Conservation (phyloP, 2,888 invertebrate species). For the Harpalus rufipes region DNA sequence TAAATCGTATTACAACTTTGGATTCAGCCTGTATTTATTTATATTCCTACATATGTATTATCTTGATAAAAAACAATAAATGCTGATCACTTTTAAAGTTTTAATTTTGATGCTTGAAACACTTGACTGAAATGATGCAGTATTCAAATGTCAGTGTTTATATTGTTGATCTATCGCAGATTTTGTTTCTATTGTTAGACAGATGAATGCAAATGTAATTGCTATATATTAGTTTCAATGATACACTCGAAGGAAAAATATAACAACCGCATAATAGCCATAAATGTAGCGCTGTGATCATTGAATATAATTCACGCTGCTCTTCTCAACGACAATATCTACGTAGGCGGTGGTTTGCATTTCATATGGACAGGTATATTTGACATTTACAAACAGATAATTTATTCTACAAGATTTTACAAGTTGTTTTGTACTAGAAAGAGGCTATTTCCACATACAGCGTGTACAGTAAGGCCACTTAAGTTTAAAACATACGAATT, state of each 20-base stretch:
- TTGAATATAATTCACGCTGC: conserved; percentile 37
- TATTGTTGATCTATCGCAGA: background rate
- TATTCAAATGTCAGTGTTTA: background rate
- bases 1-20: too few species aligned
- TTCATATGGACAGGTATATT: background rate
- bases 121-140: background rate
- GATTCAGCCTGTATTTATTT: too few species aligned
- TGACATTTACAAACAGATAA: background rate
- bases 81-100: background rate
- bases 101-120: background rate
- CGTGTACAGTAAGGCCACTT: too few species aligned
- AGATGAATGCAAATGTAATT: conserved; percentile 48
- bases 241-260: conserved; percentile 33
- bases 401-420: too few species aligned
- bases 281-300: conserved; percentile 40
- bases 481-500: too few species aligned
- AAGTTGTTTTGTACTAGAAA: too few species aligned
- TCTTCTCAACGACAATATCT: background rate
- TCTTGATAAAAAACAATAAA: background rate
- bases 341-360: background rate
- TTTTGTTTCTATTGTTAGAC: conserved; percentile 42
- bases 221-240: conserved; percentile 52
- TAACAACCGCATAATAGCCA: conserved; percentile 41
- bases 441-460: too few species aligned
- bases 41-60: too few species aligned